phyloP scores from a whole-genome alignment of 2,113 vertebrate genomes.

The Rhea pennata region DNA sequence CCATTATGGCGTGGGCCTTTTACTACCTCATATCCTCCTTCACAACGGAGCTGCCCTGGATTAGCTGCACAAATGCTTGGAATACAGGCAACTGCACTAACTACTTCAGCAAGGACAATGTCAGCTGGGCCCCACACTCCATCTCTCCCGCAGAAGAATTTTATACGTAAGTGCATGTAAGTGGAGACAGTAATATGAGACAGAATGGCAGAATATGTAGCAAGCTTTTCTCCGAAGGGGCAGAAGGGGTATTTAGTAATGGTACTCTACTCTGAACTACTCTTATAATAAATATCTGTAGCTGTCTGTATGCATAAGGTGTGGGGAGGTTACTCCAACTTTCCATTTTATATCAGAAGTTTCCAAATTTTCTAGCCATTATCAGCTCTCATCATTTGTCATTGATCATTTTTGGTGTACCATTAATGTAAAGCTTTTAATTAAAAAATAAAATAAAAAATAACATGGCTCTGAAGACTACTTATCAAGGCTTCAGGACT shows the following conservation, averaged over 20 bases:
- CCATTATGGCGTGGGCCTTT: slow-evolving; percentile 98
- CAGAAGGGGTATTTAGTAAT: not conserved
- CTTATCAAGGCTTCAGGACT: not conserved
- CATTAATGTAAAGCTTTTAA: not conserved
- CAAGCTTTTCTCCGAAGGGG: not conserved
- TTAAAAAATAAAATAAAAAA: not conserved
- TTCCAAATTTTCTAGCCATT: not conserved
- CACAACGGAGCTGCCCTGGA: slow-evolving; percentile 89
- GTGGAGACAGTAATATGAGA: slow-evolving; percentile 60
- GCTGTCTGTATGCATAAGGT: not conserved
- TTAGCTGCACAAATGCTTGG: slow-evolving; percentile 91
- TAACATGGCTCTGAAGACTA: not conserved
- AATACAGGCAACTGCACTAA: slow-evolving; percentile 92
- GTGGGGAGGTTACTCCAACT: not conserved
- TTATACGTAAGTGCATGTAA: slow-evolving; percentile 97
- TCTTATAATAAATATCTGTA: not conserved
- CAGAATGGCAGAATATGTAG: not conserved
- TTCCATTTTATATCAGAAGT: not conserved
- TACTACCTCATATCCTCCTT: slow-evolving; percentile 97
- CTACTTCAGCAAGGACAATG: slow-evolving; percentile 89
- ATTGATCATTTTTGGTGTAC: not conserved
- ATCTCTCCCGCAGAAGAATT: slow-evolving; percentile 96
- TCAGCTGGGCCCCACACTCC: slow-evolving; percentile 88
- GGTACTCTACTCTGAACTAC: not conserved
- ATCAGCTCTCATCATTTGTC: not conserved